These are phyloP conservation scores for Cryptoblepharus egeriae DNA, from an alignment of 2,797 vertebrate species.

Conservation along the genomic window DNA sequence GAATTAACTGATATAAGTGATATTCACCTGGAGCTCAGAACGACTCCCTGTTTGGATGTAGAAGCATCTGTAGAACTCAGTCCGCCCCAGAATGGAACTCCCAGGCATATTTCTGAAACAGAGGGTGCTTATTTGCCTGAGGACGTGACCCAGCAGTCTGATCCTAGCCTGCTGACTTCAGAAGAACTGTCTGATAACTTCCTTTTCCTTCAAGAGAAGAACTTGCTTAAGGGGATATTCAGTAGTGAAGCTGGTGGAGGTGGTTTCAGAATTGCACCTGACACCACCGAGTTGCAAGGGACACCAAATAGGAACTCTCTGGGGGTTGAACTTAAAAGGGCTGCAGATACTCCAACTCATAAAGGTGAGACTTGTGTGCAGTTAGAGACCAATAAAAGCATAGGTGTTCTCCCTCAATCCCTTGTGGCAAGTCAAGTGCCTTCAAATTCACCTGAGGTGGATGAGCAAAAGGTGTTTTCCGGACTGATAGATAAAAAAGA, in stretches of 20 bases:
- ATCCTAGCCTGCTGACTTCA: constrained; percentile 73
- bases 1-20: constrained; percentile 83
- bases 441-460: constrained; percentile 76
- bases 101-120: constrained; percentile 74
- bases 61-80: constrained; percentile 33
- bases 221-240: constrained; percentile 80
- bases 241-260: constrained; percentile 59
- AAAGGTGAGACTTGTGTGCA: constrained; percentile 72
- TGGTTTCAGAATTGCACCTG: constrained; percentile 68
- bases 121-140: constrained; percentile 69
- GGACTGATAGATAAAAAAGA: constrained; percentile 71
- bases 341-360: constrained; percentile 52
- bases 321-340: constrained; percentile 71
- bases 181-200: constrained; percentile 90
- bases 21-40: constrained; percentile 71
- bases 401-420: constrained; percentile 58
- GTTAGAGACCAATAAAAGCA: constrained; percentile 43
- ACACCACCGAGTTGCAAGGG: constrained; percentile 72
- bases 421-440: constrained; percentile 75
- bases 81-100: constrained; percentile 61
- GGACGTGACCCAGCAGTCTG: constrained; percentile 66
- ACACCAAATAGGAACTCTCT: constrained; percentile 66
- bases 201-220: constrained; percentile 89
- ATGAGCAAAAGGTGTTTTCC: constrained; percentile 58
- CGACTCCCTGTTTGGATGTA: constrained; percentile 40